phyloP scores from a whole-genome alignment of 2,797 vertebrate genomes.

The Bradypus variegatus region DNA sequence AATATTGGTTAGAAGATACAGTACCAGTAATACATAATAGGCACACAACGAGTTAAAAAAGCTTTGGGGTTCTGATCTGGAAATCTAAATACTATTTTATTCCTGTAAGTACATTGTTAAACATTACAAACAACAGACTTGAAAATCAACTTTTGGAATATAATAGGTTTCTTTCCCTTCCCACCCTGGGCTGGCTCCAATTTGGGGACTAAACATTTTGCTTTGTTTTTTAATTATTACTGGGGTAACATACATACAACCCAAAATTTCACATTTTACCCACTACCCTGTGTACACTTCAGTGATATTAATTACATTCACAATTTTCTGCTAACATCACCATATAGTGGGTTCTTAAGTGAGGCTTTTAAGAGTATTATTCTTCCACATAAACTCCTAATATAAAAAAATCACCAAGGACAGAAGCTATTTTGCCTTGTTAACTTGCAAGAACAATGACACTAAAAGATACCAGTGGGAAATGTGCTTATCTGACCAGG shows the following conservation, averaged over 20 bases:
- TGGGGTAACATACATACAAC: no score
- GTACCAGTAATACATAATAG: neutral
- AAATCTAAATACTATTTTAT: neutral
- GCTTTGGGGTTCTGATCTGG: neutral
- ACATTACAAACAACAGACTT: neutral
- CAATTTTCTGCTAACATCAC: no score
- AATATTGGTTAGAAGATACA: neutral
- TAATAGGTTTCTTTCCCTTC: neutral
- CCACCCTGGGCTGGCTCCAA: no score
- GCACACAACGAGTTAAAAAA: neutral
- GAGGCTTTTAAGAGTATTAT: slow-evolving; percentile 17
- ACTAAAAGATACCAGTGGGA: slow-evolving; percentile 4
- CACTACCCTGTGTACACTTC: no score
- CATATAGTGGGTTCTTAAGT: neutral
- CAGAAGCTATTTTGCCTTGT: neutral
- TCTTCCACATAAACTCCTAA: neutral
- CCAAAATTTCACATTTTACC: no score
- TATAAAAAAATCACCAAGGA: slow-evolving; percentile 24
- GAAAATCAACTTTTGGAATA: slow-evolving; percentile 14
- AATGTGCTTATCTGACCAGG: slow-evolving; percentile 36
- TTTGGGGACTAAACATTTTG: no score
- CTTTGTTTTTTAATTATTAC: no score
- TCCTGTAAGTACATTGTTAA: neutral
- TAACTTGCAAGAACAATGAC: slow-evolving; percentile 27
- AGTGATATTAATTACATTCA: no score